Conservation (phyloP, 1,140 invertebrate species). For the Aphelenchoides fujianensis region DNA sequence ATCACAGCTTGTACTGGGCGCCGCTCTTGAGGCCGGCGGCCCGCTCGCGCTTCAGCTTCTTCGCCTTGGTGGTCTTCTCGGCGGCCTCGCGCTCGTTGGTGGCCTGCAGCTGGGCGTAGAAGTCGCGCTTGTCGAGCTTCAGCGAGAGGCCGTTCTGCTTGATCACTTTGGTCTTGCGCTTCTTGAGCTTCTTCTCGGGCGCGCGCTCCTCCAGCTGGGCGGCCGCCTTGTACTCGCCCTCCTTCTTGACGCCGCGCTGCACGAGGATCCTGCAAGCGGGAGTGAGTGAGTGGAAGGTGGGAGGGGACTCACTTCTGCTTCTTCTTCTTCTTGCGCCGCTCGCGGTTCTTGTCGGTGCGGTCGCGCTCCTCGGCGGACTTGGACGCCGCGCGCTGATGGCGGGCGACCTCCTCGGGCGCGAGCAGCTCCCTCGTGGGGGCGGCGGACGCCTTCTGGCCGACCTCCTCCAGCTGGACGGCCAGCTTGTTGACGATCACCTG, state of each 20-base stretch:
- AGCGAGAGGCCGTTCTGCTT: constrained; percentile 67
- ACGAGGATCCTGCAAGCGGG: too few relatives aligned
- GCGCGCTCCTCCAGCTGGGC: too few relatives aligned
- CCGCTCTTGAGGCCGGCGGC: background rate
- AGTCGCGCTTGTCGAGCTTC: background rate
- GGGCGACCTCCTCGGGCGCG: too few relatives aligned
- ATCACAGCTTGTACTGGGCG: constrained; percentile 20
- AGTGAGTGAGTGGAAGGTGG: too few relatives aligned
- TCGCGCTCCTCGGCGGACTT: constrained; percentile 77
- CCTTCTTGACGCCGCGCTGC: too few relatives aligned
- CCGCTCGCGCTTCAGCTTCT: constrained; percentile 7
- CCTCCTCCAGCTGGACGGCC: too few relatives aligned
- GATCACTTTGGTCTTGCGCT: constrained; percentile 80
- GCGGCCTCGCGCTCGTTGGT: constrained; percentile 19
- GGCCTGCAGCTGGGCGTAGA: too few relatives aligned
- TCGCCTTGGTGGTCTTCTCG: constrained; percentile 20
- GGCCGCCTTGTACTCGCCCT: too few relatives aligned
- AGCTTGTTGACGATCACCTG: constrained; percentile 89
- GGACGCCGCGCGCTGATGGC: constrained; percentile 75
- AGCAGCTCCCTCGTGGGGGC: constrained; percentile 78
- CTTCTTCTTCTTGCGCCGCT: too few relatives aligned
- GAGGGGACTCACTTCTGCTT: too few relatives aligned
- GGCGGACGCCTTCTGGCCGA: constrained; percentile 74
- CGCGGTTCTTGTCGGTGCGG: too few relatives aligned
- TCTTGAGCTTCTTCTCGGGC: constrained; percentile 84